Base-by-base conservation (phyloP, 2,888 invertebrate species). In the Drosophila formosana region DNA sequence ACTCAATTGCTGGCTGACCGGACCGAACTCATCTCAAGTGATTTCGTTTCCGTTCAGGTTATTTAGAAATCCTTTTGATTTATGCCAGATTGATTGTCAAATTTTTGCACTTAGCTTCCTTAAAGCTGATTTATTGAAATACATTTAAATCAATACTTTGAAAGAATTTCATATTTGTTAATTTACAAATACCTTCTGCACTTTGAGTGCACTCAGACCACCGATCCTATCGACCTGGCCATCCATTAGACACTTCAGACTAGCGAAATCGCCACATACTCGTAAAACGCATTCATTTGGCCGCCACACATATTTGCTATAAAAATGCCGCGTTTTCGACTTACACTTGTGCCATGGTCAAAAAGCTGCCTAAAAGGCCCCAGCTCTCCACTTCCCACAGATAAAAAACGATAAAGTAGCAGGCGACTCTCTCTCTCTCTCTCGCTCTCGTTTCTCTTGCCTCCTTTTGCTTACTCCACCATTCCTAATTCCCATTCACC, bases 381-480 rank as follows among this genome's bases (percentile, higher is more conserved):
- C 69, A 68, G 73, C 80, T 64, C 64, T 66, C 62, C 45, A 37
- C 80, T 64, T 61, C 66, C 62, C 45, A 37, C 56, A 53, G 72
- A 78, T 65, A 72, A 70, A 79, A 75, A 82, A 73, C 72, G 72
- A 75, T 71, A 78, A 79, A 80, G 77, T 73, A 70, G 67, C 76
- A 63, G 76, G 67, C 58, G 53, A 66, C 45, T 75, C 63, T 75
- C 63, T 50, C 56, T 53, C 41, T 13, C 30, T 30, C 7, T 30
- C 30, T 30, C 30, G 1, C 43, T 28, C 34, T 34, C 34, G 28
- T 43, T 53, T 30, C 18, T 9, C 28, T 18, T 2, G 3, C 32
- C 37, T 13, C 26, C 47, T 39, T 26, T 4, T 18, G 18, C 18
- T 18, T 18, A 11, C 32, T 32, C 32, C 32, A 4, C n/a, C 37